A percentile compares a stretch with the other conserved stretches of the same genome.
Evolutionary conservation across 2,113 vertebrate species (phyloP).

Genomic region (Odocoileus virginianus): DNA sequence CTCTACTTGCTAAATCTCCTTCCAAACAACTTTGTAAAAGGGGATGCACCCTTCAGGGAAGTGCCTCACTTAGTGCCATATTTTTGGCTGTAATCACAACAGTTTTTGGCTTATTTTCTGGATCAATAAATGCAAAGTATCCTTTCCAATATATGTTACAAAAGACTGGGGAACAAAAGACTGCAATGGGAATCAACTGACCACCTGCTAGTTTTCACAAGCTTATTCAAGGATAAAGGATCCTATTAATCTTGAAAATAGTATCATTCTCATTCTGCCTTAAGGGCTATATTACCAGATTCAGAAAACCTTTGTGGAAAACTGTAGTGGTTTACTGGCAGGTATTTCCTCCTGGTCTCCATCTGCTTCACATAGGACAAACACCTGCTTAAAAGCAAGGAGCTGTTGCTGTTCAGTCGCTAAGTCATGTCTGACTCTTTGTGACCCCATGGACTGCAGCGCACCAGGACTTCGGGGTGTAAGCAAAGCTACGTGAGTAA

Average conservation of each 20-base stretch:
- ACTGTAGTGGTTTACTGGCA: not conserved
- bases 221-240: not conserved
- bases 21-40: not conserved
- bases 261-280: not conserved
- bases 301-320: not conserved
- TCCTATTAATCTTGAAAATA: rapidly evolving
- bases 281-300: not conserved
- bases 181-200: not conserved
- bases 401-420: not conserved
- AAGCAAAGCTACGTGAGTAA: not conserved
- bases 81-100: not conserved
- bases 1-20: not conserved
- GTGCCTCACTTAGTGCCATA: not conserved
- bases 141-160: not conserved
- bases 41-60: rapidly evolving
- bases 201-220: not conserved
- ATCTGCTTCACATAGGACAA: not conserved
- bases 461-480: rapidly evolving
- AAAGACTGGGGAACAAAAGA: not conserved
- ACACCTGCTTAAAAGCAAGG: not conserved
- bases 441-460: not conserved
- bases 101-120: not conserved
- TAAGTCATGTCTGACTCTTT: not conserved
- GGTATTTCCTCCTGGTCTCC: not conserved
- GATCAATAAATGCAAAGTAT: conserved; percentile 33